These are phyloP conservation scores for Laupala kohalensis DNA, from an alignment of 1,140 invertebrate genomes.

Conservation along the genomic window DNA sequence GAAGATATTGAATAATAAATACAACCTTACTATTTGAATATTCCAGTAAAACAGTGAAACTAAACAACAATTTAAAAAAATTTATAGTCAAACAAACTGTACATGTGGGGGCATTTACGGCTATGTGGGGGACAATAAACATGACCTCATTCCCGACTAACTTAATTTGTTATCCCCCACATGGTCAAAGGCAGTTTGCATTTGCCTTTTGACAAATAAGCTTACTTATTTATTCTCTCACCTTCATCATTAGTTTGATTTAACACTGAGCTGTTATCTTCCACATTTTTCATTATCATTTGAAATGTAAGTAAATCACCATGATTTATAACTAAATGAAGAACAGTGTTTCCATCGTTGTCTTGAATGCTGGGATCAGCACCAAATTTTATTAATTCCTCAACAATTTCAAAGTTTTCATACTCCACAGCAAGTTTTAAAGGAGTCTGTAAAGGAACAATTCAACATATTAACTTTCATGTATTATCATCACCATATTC, in stretches of 20 bases:
- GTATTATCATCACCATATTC: no score
- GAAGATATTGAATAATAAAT: no score
- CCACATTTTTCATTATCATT: neutral
- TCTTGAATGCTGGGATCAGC: neutral
- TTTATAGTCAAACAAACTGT: no score
- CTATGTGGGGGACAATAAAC: no score
- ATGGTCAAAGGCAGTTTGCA: no score
- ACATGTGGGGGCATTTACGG: no score
- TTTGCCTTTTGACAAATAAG: no score
- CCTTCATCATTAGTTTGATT: neutral
- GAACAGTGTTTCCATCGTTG: neutral
- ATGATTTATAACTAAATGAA: neutral
- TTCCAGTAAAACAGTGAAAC: no score
- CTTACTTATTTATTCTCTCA: neutral
- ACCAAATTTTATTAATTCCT: neutral
- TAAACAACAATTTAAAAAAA: no score
- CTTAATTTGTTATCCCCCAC: no score
- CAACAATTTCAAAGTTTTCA: neutral
- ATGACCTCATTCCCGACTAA: no score
- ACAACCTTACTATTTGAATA: no score
- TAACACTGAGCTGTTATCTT: neutral
- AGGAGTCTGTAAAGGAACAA: neutral
- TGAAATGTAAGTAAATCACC: neutral
- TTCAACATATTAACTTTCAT: neutral
- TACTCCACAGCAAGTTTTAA: neutral